A percentile compares a stretch with the other conserved stretches of the same genome.
Conservation (phyloP, 2,888 invertebrate genomes). For the Ochlodes sylvanus region DNA sequence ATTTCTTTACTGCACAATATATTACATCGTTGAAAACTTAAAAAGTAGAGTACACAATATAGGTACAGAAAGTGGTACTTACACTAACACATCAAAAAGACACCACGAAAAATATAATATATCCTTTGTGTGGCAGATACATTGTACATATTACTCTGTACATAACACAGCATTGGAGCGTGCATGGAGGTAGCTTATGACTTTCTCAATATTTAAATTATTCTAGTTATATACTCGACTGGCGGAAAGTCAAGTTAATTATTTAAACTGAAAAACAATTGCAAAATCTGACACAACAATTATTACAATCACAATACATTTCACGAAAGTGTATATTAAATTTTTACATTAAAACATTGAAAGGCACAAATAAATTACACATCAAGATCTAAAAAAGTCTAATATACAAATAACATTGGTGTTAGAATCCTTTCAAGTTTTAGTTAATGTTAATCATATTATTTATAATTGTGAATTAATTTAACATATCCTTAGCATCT, state of each 20-base stretch:
- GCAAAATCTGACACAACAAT: constrained; percentile 29
- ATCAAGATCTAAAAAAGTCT: constrained; percentile 15
- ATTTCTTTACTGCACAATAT: constrained; percentile 32
- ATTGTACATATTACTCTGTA: constrained; percentile 19
- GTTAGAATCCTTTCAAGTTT: constrained; percentile 17
- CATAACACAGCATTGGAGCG: constrained; percentile 17
- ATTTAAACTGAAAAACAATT: constrained; percentile 10
- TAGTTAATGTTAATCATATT: background rate
- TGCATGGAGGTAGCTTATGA: constrained; percentile 26
- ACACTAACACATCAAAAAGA: constrained; percentile 32
- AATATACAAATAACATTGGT: constrained; percentile 22
- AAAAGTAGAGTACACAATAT: constrained; percentile 32
- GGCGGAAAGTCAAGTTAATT: constrained; percentile 1
- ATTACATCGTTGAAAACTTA: constrained; percentile 31
- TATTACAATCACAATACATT: constrained; percentile 29
- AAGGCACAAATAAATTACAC: constrained; percentile 30
- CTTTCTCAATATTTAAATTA: constrained; percentile 23
- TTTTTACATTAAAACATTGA: constrained; percentile 13
- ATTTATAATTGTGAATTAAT: background rate
- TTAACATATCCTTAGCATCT: background rate
- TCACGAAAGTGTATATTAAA: background rate
- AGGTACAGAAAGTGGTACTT: constrained; percentile 30
- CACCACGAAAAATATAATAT: constrained; percentile 34
- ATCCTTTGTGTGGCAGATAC: constrained; percentile 27
- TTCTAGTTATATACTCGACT: constrained; percentile 5